Evolutionary conservation across 2,797 vertebrate genomes (phyloP), one percentile per base, ranked within the genome.

Genomic region (Enteromius afrohamiltoni): DNA sequence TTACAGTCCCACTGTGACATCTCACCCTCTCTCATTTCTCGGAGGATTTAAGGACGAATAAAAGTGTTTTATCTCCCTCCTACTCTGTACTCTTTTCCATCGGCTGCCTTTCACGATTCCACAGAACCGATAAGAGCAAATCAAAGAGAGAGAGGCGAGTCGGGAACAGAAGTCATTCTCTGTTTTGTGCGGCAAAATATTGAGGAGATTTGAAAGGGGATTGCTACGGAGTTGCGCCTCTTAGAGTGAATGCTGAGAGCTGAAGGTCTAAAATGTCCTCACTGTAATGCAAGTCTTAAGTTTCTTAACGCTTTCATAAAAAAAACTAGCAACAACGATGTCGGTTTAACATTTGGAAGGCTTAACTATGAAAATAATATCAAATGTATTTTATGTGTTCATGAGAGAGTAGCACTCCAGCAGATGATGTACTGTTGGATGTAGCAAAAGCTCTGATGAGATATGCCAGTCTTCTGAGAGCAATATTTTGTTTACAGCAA

Each of bases 41-140:
- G 82, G 88, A 91, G 89, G 91, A 90, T 93, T 89, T 92, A 91
- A 86, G 81, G 78, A 89, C 88, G 45, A 83, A 79, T 84, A 82
- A 82, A 85, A 37, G 60, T 82, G 64, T 80, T 85, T 82, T 71
- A 86, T 85, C 70, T 68, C 68, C 45, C 62, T 40, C 51, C 31
- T 55, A 47, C 67, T 64, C 34, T 29, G 53, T 49, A 19, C 9
- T 34, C 26, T n/a, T 49, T 70, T 73, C 34, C 64, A 75, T 62
- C 8, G 42, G 62, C 47, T 58, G 76, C 31, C 37, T 80, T 53
- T 77, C 74, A 83, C 40, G 21, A 76, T 77, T 77, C 74, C 62
- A 77, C 68, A 81, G 51, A 70, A 79, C 7, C 29, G 13, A 79
- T 68, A 80, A 68, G 37, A 73, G 77, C 75, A 86, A 49, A 79